These are phyloP conservation scores for Atta texana DNA, from an alignment of 1,140 invertebrate genomes.

Conservation along the genomic window DNA sequence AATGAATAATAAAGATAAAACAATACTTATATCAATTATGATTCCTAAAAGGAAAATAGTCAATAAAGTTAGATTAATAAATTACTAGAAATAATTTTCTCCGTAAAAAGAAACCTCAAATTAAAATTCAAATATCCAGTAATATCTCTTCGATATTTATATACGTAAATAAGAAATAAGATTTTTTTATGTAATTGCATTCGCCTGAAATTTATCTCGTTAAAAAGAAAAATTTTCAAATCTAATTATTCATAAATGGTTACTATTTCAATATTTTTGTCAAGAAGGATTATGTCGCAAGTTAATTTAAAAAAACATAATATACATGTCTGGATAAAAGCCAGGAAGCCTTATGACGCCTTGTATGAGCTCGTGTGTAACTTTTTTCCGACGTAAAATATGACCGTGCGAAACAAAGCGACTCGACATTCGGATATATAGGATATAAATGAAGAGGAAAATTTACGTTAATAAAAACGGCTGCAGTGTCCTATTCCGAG, in stretches of 20 bases:
- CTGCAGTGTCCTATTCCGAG: background rate
- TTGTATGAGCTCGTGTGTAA: background rate
- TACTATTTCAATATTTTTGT: background rate
- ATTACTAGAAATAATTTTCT: background rate
- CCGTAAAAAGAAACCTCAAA: background rate
- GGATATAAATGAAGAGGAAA: slow-evolving; percentile 47
- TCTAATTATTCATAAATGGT: slow-evolving; percentile 2
- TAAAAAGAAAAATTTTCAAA: background rate
- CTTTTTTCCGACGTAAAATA: slow-evolving; percentile 43
- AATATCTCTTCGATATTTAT: background rate
- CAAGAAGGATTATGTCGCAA: background rate
- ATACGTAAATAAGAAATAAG: background rate
- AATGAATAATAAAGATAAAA: too few relatives aligned
- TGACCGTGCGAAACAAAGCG: slow-evolving; percentile 36
- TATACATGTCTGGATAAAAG: background rate
- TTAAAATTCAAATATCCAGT: background rate
- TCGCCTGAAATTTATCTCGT: background rate
- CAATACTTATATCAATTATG: too few relatives aligned
- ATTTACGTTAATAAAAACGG: slow-evolving; percentile 65
- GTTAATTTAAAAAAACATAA: background rate
- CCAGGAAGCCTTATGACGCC: background rate
- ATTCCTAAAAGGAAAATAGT: too few relatives aligned
- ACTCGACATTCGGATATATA: slow-evolving; percentile 44
- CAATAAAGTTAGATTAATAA: background rate
- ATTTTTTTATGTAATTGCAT: background rate